Evolutionary conservation across 1,140 invertebrate genomes (phyloP).

Genomic region (Drosophila novamexicana): DNA sequence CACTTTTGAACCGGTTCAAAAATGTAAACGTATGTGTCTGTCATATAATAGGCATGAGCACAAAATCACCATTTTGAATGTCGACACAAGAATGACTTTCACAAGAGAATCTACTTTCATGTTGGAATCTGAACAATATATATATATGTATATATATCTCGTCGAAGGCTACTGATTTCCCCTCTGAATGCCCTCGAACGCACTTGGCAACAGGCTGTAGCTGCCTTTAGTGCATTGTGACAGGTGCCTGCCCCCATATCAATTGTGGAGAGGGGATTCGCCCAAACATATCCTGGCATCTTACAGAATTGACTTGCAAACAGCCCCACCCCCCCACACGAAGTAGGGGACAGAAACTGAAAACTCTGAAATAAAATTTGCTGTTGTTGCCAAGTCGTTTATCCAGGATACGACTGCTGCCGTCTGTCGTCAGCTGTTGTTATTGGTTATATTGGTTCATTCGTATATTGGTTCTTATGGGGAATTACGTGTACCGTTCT

Average conservation of each 20-base stretch:
- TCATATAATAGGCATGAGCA: no score
- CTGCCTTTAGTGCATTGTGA: slow-evolving; percentile 13
- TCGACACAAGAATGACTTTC: not conserved
- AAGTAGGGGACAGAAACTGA: not conserved
- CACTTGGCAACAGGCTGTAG: slow-evolving; percentile 13
- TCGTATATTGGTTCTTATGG: slow-evolving; percentile 37
- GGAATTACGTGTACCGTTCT: slow-evolving; percentile 56
- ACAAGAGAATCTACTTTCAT: not conserved
- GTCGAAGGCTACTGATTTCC: not conserved
- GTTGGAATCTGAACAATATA: not conserved
- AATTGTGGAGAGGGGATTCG: not conserved
- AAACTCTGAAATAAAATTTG: slow-evolving; percentile 23
- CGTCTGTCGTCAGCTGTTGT: slow-evolving; percentile 46
- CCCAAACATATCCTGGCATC: slow-evolving; percentile 33
- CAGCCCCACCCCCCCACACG: no score
- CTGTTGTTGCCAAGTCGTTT: slow-evolving; percentile 36
- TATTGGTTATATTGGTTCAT: slow-evolving; percentile 31
- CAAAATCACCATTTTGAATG: no score
- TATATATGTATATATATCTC: not conserved
- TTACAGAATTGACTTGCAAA: slow-evolving; percentile 22
- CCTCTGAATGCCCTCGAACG: not conserved
- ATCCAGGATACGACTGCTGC: slow-evolving; percentile 29
- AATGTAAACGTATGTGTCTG: no score
- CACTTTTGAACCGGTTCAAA: not conserved
- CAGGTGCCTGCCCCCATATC: slow-evolving; percentile 20